These are phyloP conservation scores for Drosophila mulleri DNA, from an alignment of 2,888 invertebrate genomes.

Conservation along the genomic window DNA sequence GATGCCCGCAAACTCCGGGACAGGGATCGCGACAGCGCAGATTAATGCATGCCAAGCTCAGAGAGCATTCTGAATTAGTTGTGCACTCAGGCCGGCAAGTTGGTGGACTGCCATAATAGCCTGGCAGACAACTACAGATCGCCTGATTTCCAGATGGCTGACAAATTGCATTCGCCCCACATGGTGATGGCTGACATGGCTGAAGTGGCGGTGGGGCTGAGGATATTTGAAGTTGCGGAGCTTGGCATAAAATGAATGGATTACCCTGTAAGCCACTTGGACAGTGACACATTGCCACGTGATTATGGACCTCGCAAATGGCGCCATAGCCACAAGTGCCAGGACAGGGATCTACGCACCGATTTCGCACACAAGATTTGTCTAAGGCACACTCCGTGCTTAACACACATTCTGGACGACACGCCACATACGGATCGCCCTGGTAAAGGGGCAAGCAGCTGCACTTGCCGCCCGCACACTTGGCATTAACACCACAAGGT, in stretches of 20 bases:
- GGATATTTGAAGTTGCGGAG: slow-evolving; percentile 45
- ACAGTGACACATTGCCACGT: slow-evolving; percentile 89
- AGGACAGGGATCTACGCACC: slow-evolving; percentile 90
- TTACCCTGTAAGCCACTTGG: slow-evolving; percentile 87
- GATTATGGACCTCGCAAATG: slow-evolving; percentile 90
- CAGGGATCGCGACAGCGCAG: slow-evolving; percentile 91
- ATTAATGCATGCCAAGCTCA: slow-evolving; percentile 89
- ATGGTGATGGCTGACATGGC: slow-evolving; percentile 90
- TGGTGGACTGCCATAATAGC: slow-evolving; percentile 89
- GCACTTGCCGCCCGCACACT: slow-evolving; percentile 89
- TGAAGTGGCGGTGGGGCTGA: slow-evolving; percentile 72
- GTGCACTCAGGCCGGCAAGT: slow-evolving; percentile 90
- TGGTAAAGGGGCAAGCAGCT: slow-evolving; percentile 89
- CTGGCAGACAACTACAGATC: slow-evolving; percentile 88
- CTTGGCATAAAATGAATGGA: slow-evolving; percentile 87
- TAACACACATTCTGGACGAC: slow-evolving; percentile 90
- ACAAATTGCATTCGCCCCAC: slow-evolving; percentile 90
- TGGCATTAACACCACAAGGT: slow-evolving; percentile 89
- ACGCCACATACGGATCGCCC: slow-evolving; percentile 89
- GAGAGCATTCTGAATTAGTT: slow-evolving; percentile 89
- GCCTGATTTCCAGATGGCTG: slow-evolving; percentile 87
- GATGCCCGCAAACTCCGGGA: slow-evolving; percentile 89
- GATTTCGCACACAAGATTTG: slow-evolving; percentile 89
- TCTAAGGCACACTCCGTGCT: slow-evolving; percentile 90
- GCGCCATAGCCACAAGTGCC: slow-evolving; percentile 90